phyloP scores from a whole-genome alignment of 1,140 invertebrate species.

The Apis mellifera region DNA sequence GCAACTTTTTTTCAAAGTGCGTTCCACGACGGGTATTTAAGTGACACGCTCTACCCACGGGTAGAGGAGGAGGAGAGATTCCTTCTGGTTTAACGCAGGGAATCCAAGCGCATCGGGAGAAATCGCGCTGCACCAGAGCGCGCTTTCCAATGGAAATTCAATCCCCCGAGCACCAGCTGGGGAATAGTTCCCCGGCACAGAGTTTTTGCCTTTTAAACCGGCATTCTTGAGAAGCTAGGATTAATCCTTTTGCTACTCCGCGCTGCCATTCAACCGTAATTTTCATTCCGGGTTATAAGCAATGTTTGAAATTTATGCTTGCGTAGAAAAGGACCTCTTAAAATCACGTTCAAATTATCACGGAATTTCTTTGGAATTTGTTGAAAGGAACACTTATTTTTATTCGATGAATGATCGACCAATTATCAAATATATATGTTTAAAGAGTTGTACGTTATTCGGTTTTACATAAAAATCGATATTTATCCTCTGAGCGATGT shows the following conservation, averaged over 20 bases:
- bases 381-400: too few relatives aligned
- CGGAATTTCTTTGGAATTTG: too few relatives aligned
- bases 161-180: not conserved
- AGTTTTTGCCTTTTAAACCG: not conserved
- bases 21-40: not conserved
- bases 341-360: too few relatives aligned
- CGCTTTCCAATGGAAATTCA: constrained; percentile 17
- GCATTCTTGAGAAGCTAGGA: not conserved
- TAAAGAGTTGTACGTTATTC: too few relatives aligned
- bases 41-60: not conserved
- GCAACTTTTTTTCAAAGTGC: constrained; percentile 5
- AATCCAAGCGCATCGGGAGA: not conserved
- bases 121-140: not conserved
- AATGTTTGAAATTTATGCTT: not conserved
- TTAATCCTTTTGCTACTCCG: not conserved
- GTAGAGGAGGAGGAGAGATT: too few relatives aligned
- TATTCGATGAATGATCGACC: too few relatives aligned
- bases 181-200: not conserved
- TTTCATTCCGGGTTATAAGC: not conserved
- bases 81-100: not conserved
- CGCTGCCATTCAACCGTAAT: not conserved
- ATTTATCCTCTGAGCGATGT: too few relatives aligned
- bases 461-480: too few relatives aligned
- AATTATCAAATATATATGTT: too few relatives aligned
- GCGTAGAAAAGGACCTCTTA: too few relatives aligned